phyloP scores from a whole-genome alignment of 2,113 vertebrate genomes.

The Emydocephalus ijimae region DNA sequence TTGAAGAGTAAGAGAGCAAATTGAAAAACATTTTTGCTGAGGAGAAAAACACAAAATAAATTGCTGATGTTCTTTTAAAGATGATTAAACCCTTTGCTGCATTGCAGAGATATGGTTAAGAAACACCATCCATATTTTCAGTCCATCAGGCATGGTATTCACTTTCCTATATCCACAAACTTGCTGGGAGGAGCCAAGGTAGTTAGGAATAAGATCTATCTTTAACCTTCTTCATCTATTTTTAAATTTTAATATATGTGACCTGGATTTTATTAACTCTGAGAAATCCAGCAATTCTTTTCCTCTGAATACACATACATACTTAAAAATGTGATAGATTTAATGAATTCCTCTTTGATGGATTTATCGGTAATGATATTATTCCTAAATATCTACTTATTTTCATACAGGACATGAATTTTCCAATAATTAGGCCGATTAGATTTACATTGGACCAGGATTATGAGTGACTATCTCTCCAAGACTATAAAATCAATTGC shows the following conservation, averaged over 20 bases:
- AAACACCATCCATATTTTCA: background rate
- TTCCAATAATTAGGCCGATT: background rate
- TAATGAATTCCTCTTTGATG: background rate
- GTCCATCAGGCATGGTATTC: background rate
- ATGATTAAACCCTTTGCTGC: background rate
- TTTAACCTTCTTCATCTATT: background rate
- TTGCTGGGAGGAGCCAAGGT: background rate
- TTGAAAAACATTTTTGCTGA: background rate
- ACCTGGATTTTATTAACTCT: constrained; percentile 22
- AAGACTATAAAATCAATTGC: background rate
- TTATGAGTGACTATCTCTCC: background rate
- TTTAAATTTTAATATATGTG: background rate
- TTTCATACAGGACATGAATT: background rate
- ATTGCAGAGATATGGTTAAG: background rate
- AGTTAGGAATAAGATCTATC: background rate
- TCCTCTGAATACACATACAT: background rate
- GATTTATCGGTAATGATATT: background rate
- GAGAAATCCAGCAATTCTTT: background rate
- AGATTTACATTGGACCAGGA: background rate
- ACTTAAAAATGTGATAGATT: background rate
- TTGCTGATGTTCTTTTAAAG: background rate
- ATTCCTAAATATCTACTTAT: background rate
- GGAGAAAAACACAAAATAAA: background rate
- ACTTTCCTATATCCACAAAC: background rate
- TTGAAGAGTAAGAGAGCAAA: background rate